phyloP scores from a whole-genome alignment of 2,888 invertebrate genomes.

The Agrotis ipsilon region DNA sequence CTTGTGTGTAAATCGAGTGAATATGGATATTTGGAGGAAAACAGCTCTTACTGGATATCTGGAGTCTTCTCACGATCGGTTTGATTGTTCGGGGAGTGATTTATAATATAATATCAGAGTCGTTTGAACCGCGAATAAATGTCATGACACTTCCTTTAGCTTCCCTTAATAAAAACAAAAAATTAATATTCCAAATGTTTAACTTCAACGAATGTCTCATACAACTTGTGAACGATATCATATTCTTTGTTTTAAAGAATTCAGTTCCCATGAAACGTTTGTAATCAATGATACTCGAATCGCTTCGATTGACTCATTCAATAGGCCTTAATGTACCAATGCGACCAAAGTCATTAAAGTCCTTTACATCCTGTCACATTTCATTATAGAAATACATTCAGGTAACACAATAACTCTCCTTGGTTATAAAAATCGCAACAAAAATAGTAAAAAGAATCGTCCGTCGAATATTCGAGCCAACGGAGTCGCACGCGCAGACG shows the following conservation, averaged over 20 bases:
- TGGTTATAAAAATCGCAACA: conserved; percentile 48
- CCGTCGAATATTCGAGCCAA: conserved; percentile 63
- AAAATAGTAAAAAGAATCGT: conserved; percentile 51
- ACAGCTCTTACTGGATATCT: too few relatives aligned
- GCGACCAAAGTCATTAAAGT: neutral
- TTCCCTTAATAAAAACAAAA: too few relatives aligned
- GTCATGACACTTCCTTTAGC: too few relatives aligned
- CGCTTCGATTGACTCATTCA: neutral
- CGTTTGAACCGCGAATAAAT: too few relatives aligned
- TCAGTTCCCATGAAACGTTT: neutral
- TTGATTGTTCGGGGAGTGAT: too few relatives aligned
- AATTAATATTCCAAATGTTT: too few relatives aligned
- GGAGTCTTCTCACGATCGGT: too few relatives aligned
- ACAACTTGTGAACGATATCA: too few relatives aligned
- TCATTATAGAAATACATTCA: conserved; percentile 41
- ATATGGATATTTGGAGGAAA: too few relatives aligned
- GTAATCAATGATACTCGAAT: neutral
- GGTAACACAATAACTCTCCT: conserved; percentile 32
- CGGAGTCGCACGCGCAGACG: conserved; percentile 73
- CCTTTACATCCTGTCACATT: conserved; percentile 22
- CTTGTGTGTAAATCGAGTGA: too few relatives aligned
- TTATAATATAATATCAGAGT: too few relatives aligned
- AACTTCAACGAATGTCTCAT: neutral
- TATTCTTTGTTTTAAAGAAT: neutral
- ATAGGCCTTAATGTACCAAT: neutral